phyloP scores from a whole-genome alignment of 2,888 invertebrate species.

The Heliconius erato region DNA sequence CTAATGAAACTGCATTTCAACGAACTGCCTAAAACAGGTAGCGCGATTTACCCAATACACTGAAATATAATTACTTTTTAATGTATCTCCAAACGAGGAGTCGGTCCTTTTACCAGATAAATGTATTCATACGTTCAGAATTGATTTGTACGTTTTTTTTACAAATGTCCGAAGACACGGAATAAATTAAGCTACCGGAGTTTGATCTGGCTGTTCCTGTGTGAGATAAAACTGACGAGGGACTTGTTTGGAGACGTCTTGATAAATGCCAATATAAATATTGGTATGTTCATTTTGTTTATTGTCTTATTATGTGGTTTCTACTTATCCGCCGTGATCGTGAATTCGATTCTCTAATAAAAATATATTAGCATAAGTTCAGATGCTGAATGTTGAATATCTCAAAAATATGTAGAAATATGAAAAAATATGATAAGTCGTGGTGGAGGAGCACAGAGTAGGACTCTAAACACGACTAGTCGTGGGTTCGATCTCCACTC shows the following conservation, averaged over 20 bases:
- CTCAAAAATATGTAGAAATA: no score
- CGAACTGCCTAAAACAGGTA: constrained; percentile 26
- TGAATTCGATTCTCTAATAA: neutral
- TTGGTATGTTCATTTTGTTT: constrained; percentile 14
- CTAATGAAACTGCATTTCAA: neutral
- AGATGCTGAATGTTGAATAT: no score
- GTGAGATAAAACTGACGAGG: constrained; percentile 50
- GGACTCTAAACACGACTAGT: no score
- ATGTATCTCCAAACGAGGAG: constrained; percentile 44
- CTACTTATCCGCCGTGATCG: neutral
- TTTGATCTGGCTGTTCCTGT: constrained; percentile 65
- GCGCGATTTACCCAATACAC: constrained; percentile 37
- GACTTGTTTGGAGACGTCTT: constrained; percentile 45
- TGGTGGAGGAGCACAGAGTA: no score
- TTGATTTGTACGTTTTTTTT: constrained; percentile 61
- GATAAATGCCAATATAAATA: constrained; percentile 49
- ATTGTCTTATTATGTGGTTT: neutral
- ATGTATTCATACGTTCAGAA: constrained; percentile 63
- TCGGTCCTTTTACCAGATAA: constrained; percentile 62
- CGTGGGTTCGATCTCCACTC: no score
- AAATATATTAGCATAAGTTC: neutral
- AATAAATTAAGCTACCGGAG: constrained; percentile 84
- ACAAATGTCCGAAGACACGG: constrained; percentile 69
- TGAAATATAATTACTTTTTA: constrained; percentile 45
- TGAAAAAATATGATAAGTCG: no score